phyloP scores from a whole-genome alignment of 2,113 vertebrate species.

The Uropsilus gracilis region DNA sequence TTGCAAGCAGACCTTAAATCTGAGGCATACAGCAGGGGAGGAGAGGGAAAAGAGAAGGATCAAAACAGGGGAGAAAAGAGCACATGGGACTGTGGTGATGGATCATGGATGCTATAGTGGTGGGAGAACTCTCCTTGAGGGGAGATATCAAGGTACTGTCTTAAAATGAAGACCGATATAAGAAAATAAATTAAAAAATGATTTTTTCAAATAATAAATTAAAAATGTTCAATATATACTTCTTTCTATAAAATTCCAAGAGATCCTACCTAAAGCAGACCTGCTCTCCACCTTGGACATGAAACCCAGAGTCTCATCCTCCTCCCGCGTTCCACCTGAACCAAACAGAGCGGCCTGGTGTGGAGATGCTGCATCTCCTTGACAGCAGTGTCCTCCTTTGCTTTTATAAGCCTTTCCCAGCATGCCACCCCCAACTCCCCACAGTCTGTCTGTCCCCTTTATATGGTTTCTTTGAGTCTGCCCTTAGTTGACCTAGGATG shows the following conservation, averaged over 20 bases:
- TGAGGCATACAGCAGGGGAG: too few species aligned
- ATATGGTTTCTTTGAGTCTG: neutral
- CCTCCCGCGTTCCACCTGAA: neutral
- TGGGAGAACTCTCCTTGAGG: too few species aligned
- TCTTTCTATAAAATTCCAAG: neutral
- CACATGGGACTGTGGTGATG: too few species aligned
- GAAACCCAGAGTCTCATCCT: neutral
- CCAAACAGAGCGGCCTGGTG: neutral
- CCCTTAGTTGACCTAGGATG: neutral
- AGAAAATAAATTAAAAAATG: too few species aligned
- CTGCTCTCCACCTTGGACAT: neutral
- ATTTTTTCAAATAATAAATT: neutral
- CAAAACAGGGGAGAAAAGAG: too few species aligned
- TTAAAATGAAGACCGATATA: too few species aligned
- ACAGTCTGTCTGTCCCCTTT: neutral
- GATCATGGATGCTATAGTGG: too few species aligned
- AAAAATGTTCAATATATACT: neutral
- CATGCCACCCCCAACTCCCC: neutral
- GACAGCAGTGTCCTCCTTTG: neutral
- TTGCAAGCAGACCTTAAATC: too few species aligned
- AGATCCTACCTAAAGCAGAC: neutral
- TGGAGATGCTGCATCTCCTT: neutral
- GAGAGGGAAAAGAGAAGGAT: too few species aligned
- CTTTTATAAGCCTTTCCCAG: neutral
- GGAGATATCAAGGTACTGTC: too few species aligned